Evolutionary conservation across 2,797 vertebrate species (phyloP).

Genomic region (Anguilla pacifica): DNA sequence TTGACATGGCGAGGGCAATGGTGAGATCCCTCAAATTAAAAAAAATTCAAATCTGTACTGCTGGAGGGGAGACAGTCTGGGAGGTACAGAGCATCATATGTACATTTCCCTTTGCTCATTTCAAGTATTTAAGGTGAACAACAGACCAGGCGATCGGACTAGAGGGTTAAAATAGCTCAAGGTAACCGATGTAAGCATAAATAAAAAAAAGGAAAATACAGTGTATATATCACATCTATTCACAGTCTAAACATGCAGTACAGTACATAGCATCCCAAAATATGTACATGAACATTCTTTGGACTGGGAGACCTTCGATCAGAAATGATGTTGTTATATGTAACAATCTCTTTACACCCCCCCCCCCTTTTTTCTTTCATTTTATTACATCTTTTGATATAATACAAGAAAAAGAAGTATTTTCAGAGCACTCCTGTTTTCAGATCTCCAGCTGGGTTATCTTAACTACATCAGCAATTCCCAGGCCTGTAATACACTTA

Average conservation of each 20-base stretch:
- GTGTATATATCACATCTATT: no score
- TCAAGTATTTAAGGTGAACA: no score
- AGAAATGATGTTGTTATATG: neutral
- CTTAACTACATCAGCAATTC: conserved; percentile 36
- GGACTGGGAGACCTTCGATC: neutral
- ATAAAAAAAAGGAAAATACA: no score
- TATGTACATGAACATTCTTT: neutral
- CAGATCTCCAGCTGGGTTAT: conserved; percentile 32
- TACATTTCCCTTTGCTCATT: no score
- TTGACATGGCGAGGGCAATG: no score
- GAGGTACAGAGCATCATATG: no score
- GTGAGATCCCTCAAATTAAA: no score
- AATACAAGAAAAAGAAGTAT: conserved; percentile 19
- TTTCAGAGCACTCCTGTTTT: conserved; percentile 30
- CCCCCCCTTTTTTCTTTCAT: neutral
- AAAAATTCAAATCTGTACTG: no score
- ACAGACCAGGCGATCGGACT: no score
- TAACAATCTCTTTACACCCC: neutral
- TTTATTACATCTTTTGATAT: neutral
- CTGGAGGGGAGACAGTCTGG: no score
- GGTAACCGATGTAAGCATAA: no score
- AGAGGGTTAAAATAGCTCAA: no score
- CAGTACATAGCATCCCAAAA: neutral
- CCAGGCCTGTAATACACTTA: conserved; percentile 25
- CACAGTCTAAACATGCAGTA: neutral